Evolutionary conservation across 1,140 invertebrate genomes (phyloP).

Genomic region (Spodoptera frugiperda): DNA sequence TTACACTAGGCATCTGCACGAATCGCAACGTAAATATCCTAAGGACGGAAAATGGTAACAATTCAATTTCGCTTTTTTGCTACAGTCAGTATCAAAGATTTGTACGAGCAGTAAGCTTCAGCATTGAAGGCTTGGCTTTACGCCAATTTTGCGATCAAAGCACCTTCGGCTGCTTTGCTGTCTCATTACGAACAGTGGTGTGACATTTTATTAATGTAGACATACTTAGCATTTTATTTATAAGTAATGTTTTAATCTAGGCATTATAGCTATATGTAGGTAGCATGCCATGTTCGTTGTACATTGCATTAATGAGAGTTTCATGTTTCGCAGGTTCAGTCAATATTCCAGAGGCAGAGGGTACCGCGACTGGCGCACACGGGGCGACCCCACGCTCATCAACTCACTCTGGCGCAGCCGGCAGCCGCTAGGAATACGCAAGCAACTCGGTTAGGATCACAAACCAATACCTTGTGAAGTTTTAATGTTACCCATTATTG

Average conservation of each 20-base stretch:
- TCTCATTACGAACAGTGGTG: slow-evolving; percentile 64
- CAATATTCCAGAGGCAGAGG: slow-evolving; percentile 87
- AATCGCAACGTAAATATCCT: slow-evolving; percentile 70
- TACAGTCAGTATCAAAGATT: slow-evolving; percentile 71
- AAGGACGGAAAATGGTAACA: slow-evolving; percentile 79
- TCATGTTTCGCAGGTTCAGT: slow-evolving; percentile 84
- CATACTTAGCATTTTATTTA: slow-evolving; percentile 49
- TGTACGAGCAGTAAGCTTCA: slow-evolving; percentile 74
- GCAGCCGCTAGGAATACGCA: slow-evolving; percentile 89
- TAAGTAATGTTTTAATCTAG: slow-evolving; percentile 44
- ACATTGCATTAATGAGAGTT: slow-evolving; percentile 12
- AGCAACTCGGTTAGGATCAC: slow-evolving; percentile 87
- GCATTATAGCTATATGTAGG: slow-evolving; percentile 48
- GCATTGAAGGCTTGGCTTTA: slow-evolving; percentile 72
- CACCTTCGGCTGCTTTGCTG: slow-evolving; percentile 68
- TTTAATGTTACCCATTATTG: background rate
- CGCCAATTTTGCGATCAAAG: slow-evolving; percentile 68
- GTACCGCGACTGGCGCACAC: slow-evolving; percentile 89
- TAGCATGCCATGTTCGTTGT: slow-evolving; percentile 5
- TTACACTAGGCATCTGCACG: slow-evolving; percentile 75
- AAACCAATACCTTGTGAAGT: background rate
- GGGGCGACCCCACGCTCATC: slow-evolving; percentile 89
- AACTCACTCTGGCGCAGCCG: slow-evolving; percentile 90
- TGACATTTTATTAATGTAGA: slow-evolving; percentile 56
- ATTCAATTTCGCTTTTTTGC: slow-evolving; percentile 85